These are phyloP conservation scores for Chromoteleia sp. DNA, from an alignment of 2,888 invertebrate genomes.

Conservation along the genomic window DNA sequence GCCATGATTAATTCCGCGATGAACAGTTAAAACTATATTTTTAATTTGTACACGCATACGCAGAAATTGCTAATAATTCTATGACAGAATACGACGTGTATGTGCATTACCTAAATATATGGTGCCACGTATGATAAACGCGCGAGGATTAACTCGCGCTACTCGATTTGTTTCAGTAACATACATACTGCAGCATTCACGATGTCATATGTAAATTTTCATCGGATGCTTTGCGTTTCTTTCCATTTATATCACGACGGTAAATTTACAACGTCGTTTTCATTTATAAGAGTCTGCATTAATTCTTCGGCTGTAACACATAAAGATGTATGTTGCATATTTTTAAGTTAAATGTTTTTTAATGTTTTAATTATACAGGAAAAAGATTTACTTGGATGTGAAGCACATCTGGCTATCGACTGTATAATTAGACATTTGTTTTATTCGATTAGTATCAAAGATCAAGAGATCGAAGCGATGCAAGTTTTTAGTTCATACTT, in stretches of 20 bases:
- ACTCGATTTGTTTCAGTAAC: conserved; percentile 48
- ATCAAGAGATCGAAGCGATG: conserved; percentile 22
- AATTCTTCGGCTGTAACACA: conserved; percentile 5
- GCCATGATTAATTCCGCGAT: conserved; percentile 21
- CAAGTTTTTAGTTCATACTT: conserved; percentile 38
- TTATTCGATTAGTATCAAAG: conserved; percentile 35
- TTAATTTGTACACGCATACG: conserved; percentile 1
- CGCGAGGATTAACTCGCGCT: conserved; percentile 30
- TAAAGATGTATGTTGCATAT: conserved; percentile 24
- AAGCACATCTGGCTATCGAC: conserved; percentile 3
- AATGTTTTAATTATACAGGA: conserved; percentile 12
- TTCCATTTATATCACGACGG: conserved; percentile 45
- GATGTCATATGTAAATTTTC: conserved; percentile 58
- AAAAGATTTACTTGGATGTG: conserved; percentile 22
- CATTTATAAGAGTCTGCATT: conserved; percentile 17
- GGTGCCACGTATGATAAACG: conserved; percentile 36
- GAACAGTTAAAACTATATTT: conserved; percentile 11
- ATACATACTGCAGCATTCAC: conserved; percentile 29
- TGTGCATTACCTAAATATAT: conserved; percentile 38
- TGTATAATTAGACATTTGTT: conserved; percentile 19
- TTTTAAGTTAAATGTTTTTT: conserved; percentile 9
- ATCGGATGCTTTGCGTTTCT: conserved; percentile 43
- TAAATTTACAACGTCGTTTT: conserved; percentile 45
- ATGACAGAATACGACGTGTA: conserved; percentile 8
- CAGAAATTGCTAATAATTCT: conserved; percentile 16